Base-by-base conservation (phyloP, 2,797 vertebrate genomes). In the Argya squamiceps region DNA sequence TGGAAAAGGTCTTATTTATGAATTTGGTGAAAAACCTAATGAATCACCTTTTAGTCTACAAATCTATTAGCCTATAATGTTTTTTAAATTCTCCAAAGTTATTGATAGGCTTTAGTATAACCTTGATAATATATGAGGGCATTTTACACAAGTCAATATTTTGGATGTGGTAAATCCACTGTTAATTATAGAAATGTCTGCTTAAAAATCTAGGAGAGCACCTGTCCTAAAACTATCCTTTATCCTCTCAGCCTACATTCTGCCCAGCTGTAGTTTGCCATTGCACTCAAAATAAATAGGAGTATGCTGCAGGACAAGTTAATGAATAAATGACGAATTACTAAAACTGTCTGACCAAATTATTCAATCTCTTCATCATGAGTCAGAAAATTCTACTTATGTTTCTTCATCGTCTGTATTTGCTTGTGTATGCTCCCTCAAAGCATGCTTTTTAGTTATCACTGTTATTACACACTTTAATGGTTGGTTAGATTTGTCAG, bases 141-240 rank as follows among this genome's bases (percentile, higher is more conserved):
- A 85, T 49, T 59, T 92, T 58, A 70, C 23, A 47, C 1, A 12
- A 59, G 18, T 6, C 5, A 78, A 78, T 86, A 69, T 89, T 93
- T 37, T 65, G 39, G 63, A 91, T 89, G 78, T 52, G 74, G 65
- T 91, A 90, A 95, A 89, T 91, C 52, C 86, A 93, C 89, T 86
- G 85, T 81, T 95, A 89, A 95, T 94, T 96, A 90, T 23, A 96
- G 73, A 93, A 92, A 67, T 78, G 22, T 53, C 22, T 73, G 34
- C 53, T 69, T 90, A 83, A 46, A 93, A 93, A 94, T 96, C 89
- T 87, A 20, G 89, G 88, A 85, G 84, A 83, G 67, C 93, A 96
- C 96, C 97, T 98, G 93, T 97, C 96, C 97, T 95, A 88, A 75
- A 96, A 80, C 92, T 92, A 69, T 82, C 73, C 96, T 96, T 92